Percentiles rank a stretch among this genome's conserved stretches.
These are phyloP conservation scores for Tenualosa thibaudeaui DNA, from an alignment of 2,797 vertebrate genomes.

Conservation along the genomic window DNA sequence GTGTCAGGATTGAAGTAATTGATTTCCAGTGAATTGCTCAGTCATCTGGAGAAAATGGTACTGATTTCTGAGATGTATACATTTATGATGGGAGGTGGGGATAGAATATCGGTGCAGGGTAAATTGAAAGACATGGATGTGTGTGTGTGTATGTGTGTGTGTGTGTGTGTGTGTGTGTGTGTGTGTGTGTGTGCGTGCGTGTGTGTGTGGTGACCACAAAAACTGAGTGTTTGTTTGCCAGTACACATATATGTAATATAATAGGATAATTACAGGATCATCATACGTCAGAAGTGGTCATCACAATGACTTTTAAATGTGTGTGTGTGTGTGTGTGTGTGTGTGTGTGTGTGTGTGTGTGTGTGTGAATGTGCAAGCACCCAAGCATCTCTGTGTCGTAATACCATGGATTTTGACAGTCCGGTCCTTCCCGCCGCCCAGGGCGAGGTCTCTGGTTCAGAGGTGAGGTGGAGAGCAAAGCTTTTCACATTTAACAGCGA, in stretches of 20 bases:
- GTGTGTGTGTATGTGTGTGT: background rate
- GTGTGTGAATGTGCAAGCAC: background rate
- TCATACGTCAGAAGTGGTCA: too few relatives aligned
- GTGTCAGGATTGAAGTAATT: background rate
- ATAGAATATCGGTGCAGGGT: background rate
- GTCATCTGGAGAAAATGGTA: background rate
- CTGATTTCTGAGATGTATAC: background rate
- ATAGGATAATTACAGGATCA: too few relatives aligned
- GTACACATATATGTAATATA: too few relatives aligned
- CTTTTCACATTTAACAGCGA: conserved; percentile 57
- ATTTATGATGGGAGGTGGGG: background rate
- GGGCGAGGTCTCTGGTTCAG: conserved; percentile 61
- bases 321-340: background rate
- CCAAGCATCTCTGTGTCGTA: conserved; percentile 37
- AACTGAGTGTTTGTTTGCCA: background rate
- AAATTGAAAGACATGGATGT: background rate
- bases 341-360: background rate
- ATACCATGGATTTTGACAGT: conserved; percentile 60
- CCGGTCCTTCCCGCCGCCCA: conserved; percentile 56
- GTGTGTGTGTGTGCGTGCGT: background rate
- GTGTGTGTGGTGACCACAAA: background rate
- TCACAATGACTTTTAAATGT: too few relatives aligned
- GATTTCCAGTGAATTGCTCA: background rate
- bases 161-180: background rate
- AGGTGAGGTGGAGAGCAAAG: conserved; percentile 67